Base-by-base conservation (phyloP, 2,888 invertebrate species). In the Heliconius ismenius region DNA sequence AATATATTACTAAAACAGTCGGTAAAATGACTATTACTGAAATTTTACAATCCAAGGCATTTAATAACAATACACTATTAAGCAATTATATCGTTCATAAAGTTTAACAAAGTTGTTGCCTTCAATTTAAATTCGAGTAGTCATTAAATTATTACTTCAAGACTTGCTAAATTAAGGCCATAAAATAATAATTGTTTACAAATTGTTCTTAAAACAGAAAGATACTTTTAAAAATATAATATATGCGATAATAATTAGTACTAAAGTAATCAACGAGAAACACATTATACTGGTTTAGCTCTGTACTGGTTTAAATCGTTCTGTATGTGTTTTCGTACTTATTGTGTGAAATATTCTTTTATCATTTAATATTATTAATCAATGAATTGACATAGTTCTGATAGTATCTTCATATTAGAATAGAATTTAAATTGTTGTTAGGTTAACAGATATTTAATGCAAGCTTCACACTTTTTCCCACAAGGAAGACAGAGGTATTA, bases 11-110 rank as follows among this genome's bases (percentile, higher is more conserved):
- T 70, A 9, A 32, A 70, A 70, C 32, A n/a, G n/a, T 1, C 32
- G 58, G 32, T 70, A 72, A 72, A 72, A n/a, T 54, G 2, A 60
- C 60, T n/a, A 58, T n/a, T 13, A 58, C 9, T 32, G n/a, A 72
- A 60, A 36, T 24, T 36, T 58, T 18, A 72, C 32, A n/a, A 49
- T 21, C 32, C 26, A 72, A 72, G n/a, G 11, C 36, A 15, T 32
- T 68, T 43, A 68, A 39, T 21, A 13, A 65, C 28, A 65, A 39
- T n/a, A 69, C 49, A 54, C 10, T 18, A 69, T 49, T 21, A 69
- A 54, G 28, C 21, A 69, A 54, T 69, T 69, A 69, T 43, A 43
- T 65, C 4, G 49, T 69, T 28, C 69, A 21, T 69, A 32, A 69
- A 54, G 6, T 69, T 69, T 21, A 69, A 68, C 43, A 43, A 26